Conservation (phyloP, 1,140 invertebrate species). For the Phenacoccus solenopsis region DNA sequence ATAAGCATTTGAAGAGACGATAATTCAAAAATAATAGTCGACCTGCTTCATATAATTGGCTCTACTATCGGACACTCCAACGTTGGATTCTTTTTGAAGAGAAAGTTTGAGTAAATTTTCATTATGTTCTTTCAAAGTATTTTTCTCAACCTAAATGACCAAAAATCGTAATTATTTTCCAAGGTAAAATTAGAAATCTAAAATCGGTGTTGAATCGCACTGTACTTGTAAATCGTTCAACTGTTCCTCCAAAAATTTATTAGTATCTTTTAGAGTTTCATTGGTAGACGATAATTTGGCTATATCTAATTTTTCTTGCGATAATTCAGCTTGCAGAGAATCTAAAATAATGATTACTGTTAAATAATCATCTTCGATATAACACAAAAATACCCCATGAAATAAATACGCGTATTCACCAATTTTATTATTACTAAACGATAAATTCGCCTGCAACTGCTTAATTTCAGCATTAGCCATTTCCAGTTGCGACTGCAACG, state of each 20-base stretch:
- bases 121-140: constrained; percentile 9
- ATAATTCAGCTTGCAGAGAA: background rate
- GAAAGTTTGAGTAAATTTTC: background rate
- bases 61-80: background rate
- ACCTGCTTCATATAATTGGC: background rate
- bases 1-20: no score
- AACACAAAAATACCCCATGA: background rate
- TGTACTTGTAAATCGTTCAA: constrained; percentile 3
- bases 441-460: constrained; percentile 1
- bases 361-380: background rate
- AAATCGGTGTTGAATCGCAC: background rate
- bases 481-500: constrained; percentile 7
- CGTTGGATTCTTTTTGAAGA: background rate
- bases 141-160: background rate
- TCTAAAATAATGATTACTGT: constrained; percentile 6
- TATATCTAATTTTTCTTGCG: background rate
- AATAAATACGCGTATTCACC: constrained; percentile 3
- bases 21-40: background rate
- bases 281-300: background rate
- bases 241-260: background rate
- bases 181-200: background rate
- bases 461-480: background rate
- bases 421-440: background rate
- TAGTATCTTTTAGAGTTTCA: background rate
- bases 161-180: background rate